Percentiles rank a stretch among this genome's conserved stretches.
These are phyloP conservation scores for Eutrigla gurnardus DNA, from an alignment of 2,797 vertebrate species.

Conservation along the genomic window DNA sequence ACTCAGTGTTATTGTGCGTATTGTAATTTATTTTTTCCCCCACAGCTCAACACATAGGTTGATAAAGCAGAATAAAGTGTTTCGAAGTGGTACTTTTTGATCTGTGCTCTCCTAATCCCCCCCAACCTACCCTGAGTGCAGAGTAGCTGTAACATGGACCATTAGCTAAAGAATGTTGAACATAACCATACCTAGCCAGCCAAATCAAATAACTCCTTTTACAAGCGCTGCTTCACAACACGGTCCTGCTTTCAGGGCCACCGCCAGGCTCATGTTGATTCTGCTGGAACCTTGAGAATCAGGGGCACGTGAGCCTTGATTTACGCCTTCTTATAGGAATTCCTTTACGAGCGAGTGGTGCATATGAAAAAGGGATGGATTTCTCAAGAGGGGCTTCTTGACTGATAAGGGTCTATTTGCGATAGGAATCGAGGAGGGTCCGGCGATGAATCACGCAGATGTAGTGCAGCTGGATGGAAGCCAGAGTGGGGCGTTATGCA, in stretches of 20 bases:
- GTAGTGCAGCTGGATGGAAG: constrained; percentile 53
- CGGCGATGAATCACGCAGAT: constrained; percentile 58
- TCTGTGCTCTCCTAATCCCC: constrained; percentile 43
- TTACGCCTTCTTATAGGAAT: constrained; percentile 74
- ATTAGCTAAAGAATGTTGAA: constrained; percentile 80
- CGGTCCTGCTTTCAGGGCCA: constrained; percentile 49
- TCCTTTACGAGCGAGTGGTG: constrained; percentile 68
- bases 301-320: constrained; percentile 62
- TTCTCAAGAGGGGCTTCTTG: constrained; percentile 63
- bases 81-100: constrained; percentile 54
- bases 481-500: constrained; percentile 46
- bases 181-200: constrained; percentile 69
- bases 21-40: constrained; percentile 7
- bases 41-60: constrained; percentile 67
- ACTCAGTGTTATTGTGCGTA: constrained; percentile 10
- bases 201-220: constrained; percentile 79
- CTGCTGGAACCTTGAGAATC: constrained; percentile 57
- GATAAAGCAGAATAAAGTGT: constrained; percentile 51
- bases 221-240: constrained; percentile 69
- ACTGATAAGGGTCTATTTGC: constrained; percentile 73
- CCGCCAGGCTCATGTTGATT: constrained; percentile 66
- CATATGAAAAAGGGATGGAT: constrained; percentile 60
- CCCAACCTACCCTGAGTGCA: constrained; percentile 5
- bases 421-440: constrained; percentile 66
- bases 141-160: constrained; percentile 72